Base-by-base conservation (phyloP, 2,113 vertebrate species). In the Tupaia chinensis region DNA sequence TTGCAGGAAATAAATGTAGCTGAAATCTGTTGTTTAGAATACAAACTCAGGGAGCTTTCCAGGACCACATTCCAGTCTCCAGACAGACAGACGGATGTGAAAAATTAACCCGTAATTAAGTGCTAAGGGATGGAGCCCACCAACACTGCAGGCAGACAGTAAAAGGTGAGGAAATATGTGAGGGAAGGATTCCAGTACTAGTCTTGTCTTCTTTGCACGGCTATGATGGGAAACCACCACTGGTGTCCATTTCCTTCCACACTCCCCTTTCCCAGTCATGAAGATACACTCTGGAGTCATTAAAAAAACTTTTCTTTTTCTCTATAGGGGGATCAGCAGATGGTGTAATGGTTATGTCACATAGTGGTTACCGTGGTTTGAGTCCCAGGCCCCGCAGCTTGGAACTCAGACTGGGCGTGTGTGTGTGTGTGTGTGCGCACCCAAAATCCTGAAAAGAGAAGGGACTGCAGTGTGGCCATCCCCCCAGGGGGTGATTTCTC, bases 81-180 rank as follows among this genome's bases (percentile, higher is more conserved):
- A 97, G 87, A 97, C 95, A 96, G 93, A 97, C 95, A 96, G 93
- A 94, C 66, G 92, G 89, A 96, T 77, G 92, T 97, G 84, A 97
- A 97, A 97, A 95, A 96, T 96, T 97, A 94, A 97, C 81, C 3
- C 83, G 15, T 95, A 94, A 96, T 94, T 95, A 96, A 97, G 80
- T 95, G 72, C 54, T 89, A 79, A 87, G 60, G 68, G 61, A 61
- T 22, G 94, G 93, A 96, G 74, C 78, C 91, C 95, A 97, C 86
- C 56, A 77, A 29, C 34, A 90, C 60, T 95, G 78, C 66, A 95
- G 68, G 15, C 65, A 82, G 77, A 93, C 53, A 90, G 66, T 34
- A 94, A 98, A 58, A 82, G 27, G 8, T 17, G 10, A 95, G 69
- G 8, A 72, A 93, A 54, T 34, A 32, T 23, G 11, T 27, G 32